A percentile compares a stretch with the other conserved stretches of the same genome.
Conservation (phyloP, 1,140 invertebrate species). For the Prorops nasuta region DNA sequence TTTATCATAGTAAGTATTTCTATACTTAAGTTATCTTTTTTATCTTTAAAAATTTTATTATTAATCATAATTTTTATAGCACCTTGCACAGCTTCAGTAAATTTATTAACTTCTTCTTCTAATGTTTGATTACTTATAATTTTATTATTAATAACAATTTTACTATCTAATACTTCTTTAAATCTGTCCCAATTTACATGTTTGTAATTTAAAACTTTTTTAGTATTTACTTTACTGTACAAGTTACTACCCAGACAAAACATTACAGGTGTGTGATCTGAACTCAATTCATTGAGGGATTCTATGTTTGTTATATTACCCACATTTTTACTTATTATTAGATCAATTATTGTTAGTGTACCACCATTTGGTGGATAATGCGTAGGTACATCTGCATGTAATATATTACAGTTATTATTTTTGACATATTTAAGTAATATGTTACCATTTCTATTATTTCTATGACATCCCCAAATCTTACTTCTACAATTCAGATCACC, state of each 20-base stretch:
- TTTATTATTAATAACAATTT: slow-evolving; percentile 4
- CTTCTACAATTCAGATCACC: slow-evolving; percentile 34
- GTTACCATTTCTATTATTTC: slow-evolving; percentile 25
- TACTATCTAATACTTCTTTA: slow-evolving; percentile 4
- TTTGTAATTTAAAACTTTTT: slow-evolving; percentile 7
- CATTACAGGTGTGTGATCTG: slow-evolving; percentile 27
- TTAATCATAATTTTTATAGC: slow-evolving; percentile 9
- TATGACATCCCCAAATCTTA: slow-evolving; percentile 22
- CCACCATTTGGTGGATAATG: slow-evolving; percentile 23
- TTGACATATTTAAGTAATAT: slow-evolving; percentile 17
- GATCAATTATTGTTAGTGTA: slow-evolving; percentile 27
- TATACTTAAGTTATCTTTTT: slow-evolving; percentile 9
- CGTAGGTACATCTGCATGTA: slow-evolving; percentile 24
- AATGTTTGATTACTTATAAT: slow-evolving; percentile 10
- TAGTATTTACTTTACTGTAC: not conserved
- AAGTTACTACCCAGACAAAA: slow-evolving; percentile 1
- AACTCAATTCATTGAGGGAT: slow-evolving; percentile 20
- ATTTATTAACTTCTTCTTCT: slow-evolving; percentile 13
- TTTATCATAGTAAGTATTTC: slow-evolving; percentile 13
- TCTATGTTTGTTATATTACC: slow-evolving; percentile 7
- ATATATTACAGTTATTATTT: slow-evolving; percentile 23
- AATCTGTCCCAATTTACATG: slow-evolving; percentile 9
- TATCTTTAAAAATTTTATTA: not conserved
- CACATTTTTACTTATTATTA: slow-evolving; percentile 29
- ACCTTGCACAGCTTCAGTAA: slow-evolving; percentile 16